phyloP scores from a whole-genome alignment of 2,797 vertebrate species.

The Carapus acus region DNA sequence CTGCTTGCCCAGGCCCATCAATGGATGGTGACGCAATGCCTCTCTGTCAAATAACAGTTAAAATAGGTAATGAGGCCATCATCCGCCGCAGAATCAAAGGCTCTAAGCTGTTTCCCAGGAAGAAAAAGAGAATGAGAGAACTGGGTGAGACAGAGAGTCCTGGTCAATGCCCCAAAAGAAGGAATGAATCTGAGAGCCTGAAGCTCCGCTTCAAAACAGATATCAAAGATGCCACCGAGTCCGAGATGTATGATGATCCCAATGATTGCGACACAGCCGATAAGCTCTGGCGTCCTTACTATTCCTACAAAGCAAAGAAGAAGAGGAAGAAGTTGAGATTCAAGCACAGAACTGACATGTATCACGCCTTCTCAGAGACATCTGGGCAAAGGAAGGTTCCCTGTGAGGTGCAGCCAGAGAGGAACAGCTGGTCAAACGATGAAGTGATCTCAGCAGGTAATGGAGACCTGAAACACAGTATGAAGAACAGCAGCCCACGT shows the following conservation, averaged over 20 bases:
- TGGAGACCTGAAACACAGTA: conserved; percentile 63
- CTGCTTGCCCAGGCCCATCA: conserved; percentile 91
- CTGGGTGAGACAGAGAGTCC: conserved; percentile 50
- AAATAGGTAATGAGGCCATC: conserved; percentile 96
- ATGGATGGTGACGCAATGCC: conserved; percentile 82
- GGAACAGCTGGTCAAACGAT: conserved; percentile 41
- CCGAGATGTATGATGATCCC: conserved; percentile 79
- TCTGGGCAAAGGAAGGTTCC: conserved; percentile 39
- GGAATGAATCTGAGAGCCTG: conserved; percentile 59
- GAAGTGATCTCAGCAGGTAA: conserved; percentile 61
- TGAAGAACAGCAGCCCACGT: conserved; percentile 75
- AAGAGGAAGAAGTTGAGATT: conserved; percentile 83
- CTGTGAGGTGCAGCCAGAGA: conserved; percentile 48
- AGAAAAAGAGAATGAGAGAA: conserved; percentile 64
- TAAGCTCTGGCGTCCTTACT: conserved; percentile 95
- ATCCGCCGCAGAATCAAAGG: conserved; percentile 91
- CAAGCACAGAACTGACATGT: conserved; percentile 75
- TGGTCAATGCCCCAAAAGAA: conserved; percentile 57
- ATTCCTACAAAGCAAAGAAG: conserved; percentile 97
- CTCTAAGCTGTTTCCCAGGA: conserved; percentile 87
- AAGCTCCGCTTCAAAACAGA: conserved; percentile 66
- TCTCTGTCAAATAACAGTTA: conserved; percentile 97
- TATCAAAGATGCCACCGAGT: conserved; percentile 38
- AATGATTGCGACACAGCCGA: conserved; percentile 91
- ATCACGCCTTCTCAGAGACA: conserved; percentile 49